These are phyloP conservation scores for Litoditis marina DNA, from an alignment of 2,888 invertebrate genomes.

Conservation along the genomic window DNA sequence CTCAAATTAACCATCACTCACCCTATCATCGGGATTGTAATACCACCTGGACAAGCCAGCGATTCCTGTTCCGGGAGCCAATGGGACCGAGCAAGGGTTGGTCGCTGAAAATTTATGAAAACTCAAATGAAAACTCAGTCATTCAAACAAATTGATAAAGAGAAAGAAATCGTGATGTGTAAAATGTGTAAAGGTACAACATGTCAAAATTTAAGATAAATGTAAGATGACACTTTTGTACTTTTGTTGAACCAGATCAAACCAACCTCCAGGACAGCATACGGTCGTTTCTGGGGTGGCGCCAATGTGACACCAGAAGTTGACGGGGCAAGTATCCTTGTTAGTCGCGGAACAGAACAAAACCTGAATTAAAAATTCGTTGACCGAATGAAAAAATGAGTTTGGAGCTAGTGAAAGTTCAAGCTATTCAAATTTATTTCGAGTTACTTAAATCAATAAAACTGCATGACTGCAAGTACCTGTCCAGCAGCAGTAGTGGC, in stretches of 20 bases:
- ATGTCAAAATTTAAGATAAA: too few species aligned
- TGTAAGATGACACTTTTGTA: not conserved
- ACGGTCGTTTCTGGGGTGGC: slow-evolving; percentile 58
- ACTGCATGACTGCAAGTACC: slow-evolving; percentile 22
- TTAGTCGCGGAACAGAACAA: slow-evolving; percentile 60
- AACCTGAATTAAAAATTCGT: slow-evolving; percentile 14
- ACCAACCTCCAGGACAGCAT: slow-evolving; percentile 51
- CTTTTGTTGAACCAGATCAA: not conserved
- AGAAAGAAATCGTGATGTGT: not conserved
- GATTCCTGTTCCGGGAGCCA: slow-evolving; percentile 61
- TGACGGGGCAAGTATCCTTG: slow-evolving; percentile 56
- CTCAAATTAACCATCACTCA: too few species aligned
- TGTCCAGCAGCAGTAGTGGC: slow-evolving; percentile 59
- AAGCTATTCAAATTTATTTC: not conserved
- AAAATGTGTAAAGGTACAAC: too few species aligned
- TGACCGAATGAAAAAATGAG: not conserved
- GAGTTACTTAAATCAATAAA: not conserved
- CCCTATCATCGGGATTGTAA: slow-evolving; percentile 60
- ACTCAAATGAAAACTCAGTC: not conserved
- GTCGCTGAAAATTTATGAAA: slow-evolving; percentile 46
- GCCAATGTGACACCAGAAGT: slow-evolving; percentile 60
- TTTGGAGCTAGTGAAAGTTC: not conserved
- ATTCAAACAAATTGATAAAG: too few species aligned
- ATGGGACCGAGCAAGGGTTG: slow-evolving; percentile 61
- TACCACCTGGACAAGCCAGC: slow-evolving; percentile 52